Evolutionary conservation across 1,140 invertebrate genomes (phyloP).

Genomic region (Lepidurus arcticus): DNA sequence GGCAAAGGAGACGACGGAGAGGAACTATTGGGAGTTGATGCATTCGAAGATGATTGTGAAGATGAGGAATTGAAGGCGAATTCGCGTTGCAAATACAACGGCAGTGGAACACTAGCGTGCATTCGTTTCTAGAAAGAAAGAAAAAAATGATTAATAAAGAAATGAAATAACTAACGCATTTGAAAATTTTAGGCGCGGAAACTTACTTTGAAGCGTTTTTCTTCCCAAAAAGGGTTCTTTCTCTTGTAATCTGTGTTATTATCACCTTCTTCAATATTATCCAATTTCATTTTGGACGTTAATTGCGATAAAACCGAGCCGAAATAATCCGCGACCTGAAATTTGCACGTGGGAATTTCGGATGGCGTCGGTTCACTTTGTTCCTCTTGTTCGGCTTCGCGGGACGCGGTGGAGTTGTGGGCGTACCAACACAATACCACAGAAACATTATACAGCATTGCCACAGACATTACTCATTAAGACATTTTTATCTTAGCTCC

Average conservation of each 20-base stretch:
- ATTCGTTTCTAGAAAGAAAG: background rate
- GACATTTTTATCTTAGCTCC: background rate
- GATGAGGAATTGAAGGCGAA: background rate
- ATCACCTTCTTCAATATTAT: background rate
- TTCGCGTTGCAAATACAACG: background rate
- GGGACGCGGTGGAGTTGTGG: too few relatives aligned
- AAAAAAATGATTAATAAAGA: background rate
- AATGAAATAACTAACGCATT: background rate
- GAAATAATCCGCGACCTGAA: background rate
- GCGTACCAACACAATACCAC: too few relatives aligned
- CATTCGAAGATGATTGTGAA: background rate
- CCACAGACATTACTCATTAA: background rate
- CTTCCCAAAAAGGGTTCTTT: conserved; percentile 2
- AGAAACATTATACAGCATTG: too few relatives aligned
- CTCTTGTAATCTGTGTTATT: background rate
- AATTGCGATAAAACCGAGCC: background rate
- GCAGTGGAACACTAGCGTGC: background rate
- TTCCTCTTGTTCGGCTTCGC: too few relatives aligned
- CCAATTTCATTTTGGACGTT: background rate
- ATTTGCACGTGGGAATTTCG: background rate
- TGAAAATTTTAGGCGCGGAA: background rate
- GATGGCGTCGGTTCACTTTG: background rate
- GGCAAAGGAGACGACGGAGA: background rate
- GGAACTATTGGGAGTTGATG: background rate
- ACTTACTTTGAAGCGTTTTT: background rate